Evolutionary conservation across 2,888 invertebrate genomes (phyloP), one percentile per base, ranked within the genome.

Genomic region (Acanthosepion pharaonis): DNA sequence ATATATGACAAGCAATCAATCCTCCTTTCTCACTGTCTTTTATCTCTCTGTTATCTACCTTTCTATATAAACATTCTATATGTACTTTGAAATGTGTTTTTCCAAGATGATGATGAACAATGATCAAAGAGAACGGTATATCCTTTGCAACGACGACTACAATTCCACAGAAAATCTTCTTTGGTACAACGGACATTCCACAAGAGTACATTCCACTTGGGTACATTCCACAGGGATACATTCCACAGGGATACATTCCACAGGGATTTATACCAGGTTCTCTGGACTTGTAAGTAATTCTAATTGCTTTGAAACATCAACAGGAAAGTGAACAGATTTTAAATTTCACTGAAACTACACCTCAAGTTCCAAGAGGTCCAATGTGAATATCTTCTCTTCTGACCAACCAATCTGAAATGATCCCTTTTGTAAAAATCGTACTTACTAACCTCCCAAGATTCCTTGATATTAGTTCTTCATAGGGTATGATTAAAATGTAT

Each of bases 1-100:
- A 78, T n/a, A 11, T 78, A n/a, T n/a, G 78, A 9, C 15, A n/a
- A 78, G 3, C n/a, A n/a, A n/a, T n/a, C 78, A n/a, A 78, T 78
- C 28, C 28, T n/a, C n/a, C 78, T 78, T 1, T 33, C 15, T 78
- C n/a, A n/a, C n/a, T 78, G n/a, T 78, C 78, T 78, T 33, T 33
- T 78, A 3, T 78, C 78, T n/a, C 78, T 78, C n/a, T 78, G n/a
- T 78, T n/a, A 78, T 33, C 78, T n/a, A n/a, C 33, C n/a, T 18
- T 93, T 93, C 49, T 93, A 42, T 53, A 48, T 93, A 93, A 53
- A 93, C 49, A 48, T 93, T 51, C 93, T 93, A 92, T 92, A 92
- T 51, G 51, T 92, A 92, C 92, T 92, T 93, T 93, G 53, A 93
- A 93, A 93, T 93, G 93, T 93, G 93, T 93, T 93, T 93, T 93